A percentile compares a stretch with the other conserved stretches of the same genome.
Evolutionary conservation across 2,888 invertebrate species (phyloP).

Genomic region (Hyposoter didymator): DNA sequence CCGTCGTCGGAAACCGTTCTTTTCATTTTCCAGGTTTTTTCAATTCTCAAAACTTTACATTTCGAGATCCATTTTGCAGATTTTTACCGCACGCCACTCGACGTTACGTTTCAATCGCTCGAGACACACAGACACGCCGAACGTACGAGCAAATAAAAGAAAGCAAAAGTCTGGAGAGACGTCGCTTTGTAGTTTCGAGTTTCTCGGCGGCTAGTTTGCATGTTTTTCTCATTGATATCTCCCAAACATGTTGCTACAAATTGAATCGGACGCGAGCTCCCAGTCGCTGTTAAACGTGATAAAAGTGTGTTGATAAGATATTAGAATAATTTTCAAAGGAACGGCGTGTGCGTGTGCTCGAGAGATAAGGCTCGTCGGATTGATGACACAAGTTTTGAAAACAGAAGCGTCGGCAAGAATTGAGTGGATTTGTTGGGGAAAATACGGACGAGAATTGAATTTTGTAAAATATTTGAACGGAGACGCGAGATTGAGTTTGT

Average conservation of each 20-base stretch:
- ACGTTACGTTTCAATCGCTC: not conserved
- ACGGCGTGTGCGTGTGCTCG: not conserved
- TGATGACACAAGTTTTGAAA: slow-evolving; percentile 10
- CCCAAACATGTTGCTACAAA: not conserved
- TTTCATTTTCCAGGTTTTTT: not conserved
- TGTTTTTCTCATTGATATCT: not conserved
- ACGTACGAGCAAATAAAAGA: not conserved
- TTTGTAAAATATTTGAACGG: not conserved
- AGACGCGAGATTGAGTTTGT: too few relatives aligned
- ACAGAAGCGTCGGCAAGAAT: not conserved
- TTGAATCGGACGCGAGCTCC: not conserved
- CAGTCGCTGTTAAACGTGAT: not conserved
- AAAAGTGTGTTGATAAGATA: slow-evolving; percentile 2
- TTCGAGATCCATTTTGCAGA: not conserved
- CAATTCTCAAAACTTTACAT: not conserved
- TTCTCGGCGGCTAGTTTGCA: not conserved
- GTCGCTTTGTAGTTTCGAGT: not conserved
- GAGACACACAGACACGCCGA: not conserved
- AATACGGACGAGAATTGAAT: not conserved
- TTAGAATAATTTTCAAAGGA: not conserved
- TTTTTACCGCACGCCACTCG: not conserved
- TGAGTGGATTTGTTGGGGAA: not conserved
- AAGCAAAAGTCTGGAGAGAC: not conserved
- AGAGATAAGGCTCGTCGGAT: not conserved
- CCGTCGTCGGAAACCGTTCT: not conserved